phyloP scores from a whole-genome alignment of 2,888 invertebrate species.

The Andrena dorsata region DNA sequence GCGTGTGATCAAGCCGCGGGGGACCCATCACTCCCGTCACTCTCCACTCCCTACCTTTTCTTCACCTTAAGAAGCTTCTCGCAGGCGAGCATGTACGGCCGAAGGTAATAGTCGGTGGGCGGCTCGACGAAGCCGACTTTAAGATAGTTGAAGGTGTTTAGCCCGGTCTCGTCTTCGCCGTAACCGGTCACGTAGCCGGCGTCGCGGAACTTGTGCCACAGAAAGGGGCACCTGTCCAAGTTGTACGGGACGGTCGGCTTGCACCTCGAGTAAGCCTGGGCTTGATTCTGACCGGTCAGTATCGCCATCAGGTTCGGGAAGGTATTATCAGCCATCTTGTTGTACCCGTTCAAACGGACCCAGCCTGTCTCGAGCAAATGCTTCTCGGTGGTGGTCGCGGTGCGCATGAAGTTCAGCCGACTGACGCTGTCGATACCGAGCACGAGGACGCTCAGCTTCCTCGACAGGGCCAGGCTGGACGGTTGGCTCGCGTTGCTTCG shows the following conservation, averaged over 20 bases:
- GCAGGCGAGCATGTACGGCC: slow-evolving; percentile 90
- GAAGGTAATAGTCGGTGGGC: slow-evolving; percentile 93
- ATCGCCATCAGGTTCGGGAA: slow-evolving; percentile 95
- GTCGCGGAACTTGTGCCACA: slow-evolving; percentile 91
- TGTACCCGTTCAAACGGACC: slow-evolving; percentile 91
- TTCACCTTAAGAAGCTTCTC: slow-evolving; percentile 86
- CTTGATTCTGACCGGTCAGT: slow-evolving; percentile 88
- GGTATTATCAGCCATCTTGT: slow-evolving; percentile 94
- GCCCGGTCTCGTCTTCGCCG: slow-evolving; percentile 90
- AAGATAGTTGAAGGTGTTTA: slow-evolving; percentile 92
- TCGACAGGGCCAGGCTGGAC: slow-evolving; percentile 77
- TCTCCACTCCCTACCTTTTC: slow-evolving; percentile 74
- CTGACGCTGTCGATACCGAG: slow-evolving; percentile 95
- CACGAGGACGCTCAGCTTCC: slow-evolving; percentile 89
- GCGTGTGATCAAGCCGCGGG: too few relatives aligned
- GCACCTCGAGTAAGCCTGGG: slow-evolving; percentile 86
- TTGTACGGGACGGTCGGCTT: slow-evolving; percentile 85
- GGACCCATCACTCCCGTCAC: too few relatives aligned
- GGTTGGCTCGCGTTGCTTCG: slow-evolving; percentile 11
- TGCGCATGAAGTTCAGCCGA: slow-evolving; percentile 90
- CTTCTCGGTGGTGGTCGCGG: slow-evolving; percentile 90
- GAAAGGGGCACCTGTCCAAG: slow-evolving; percentile 90
- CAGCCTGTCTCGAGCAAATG: slow-evolving; percentile 90
- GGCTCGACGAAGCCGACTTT: slow-evolving; percentile 90
- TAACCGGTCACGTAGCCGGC: slow-evolving; percentile 92